phyloP scores from a whole-genome alignment of 2,888 invertebrate genomes.

The Hylaea fasciaria region DNA sequence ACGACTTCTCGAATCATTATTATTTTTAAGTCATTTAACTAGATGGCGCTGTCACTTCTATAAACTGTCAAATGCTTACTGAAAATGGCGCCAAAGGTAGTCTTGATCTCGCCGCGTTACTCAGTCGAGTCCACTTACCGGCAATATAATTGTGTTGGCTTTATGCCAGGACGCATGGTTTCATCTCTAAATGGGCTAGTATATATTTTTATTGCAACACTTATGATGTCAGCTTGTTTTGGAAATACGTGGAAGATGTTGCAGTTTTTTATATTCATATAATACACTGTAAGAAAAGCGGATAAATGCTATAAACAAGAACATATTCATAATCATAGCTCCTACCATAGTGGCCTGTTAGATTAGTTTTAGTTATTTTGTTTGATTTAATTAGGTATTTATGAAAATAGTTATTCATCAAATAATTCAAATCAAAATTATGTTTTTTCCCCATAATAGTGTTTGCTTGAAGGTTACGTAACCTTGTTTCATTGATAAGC shows the following conservation, averaged over 20 bases:
- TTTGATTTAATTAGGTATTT: no score
- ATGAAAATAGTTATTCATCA: no score
- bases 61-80: not conserved
- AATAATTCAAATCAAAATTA: no score
- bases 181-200: constrained; percentile 73
- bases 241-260: constrained; percentile 5
- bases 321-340: no score
- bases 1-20: not conserved
- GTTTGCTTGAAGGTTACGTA: no score
- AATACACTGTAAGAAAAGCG: no score
- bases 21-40: not conserved
- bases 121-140: constrained; percentile 41
- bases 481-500: no score
- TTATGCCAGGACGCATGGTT: constrained; percentile 58
- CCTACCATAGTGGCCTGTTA: no score
- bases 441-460: no score
- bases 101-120: constrained; percentile 8
- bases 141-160: constrained; percentile 70
- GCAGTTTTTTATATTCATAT: not conserved
- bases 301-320: no score
- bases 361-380: no score
- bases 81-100: constrained; percentile 3
- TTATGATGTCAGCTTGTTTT: constrained; percentile 47
- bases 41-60: constrained; percentile 11
- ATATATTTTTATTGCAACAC: constrained; percentile 69